Evolutionary conservation across 2,888 invertebrate genomes (phyloP), one percentile per base, ranked within the genome.

Genomic region (Alloscopus bannaensis): DNA sequence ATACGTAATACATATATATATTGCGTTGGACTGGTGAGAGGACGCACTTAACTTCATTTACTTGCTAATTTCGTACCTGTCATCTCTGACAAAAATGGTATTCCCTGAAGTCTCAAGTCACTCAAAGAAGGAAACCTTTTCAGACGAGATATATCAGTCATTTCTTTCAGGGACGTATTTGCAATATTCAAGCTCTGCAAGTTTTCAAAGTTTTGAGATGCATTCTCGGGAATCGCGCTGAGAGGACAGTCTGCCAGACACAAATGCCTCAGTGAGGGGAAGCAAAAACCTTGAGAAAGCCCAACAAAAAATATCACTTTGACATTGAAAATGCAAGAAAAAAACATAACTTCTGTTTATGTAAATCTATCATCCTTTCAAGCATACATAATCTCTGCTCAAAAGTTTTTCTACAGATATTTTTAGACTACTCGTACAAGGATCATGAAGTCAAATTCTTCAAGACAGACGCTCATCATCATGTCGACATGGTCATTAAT

Each of bases 201-300:
- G 57, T 86, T 84, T 60, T 84, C 84, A 82, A 86, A 86, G 64
- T 82, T 78, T 50, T 83, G 84, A 69, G 81, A 81, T 52, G 84
- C 85, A 81, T 83, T 81, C 65, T 84, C 83, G 28, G 83, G 79
- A 28, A 85, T 81, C 55, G 79, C 72, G 59, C 65, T 50, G 26
- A 85, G 81, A 16, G 84, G 83, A 80, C 84, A 85, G 65, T 84
- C 85, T 11, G 85, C 84, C 59, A 84, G 42, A 26, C 84, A 84
- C 60, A 84, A 50, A 60, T 85, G 84, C 52, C 85, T 68, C 45
- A 85, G 50, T n/a, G 84, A 84, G 20, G 84, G 85, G 76, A 85
- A 85, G 70, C 82, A 83, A 55, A 60, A 70, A 52, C 85, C 85
- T 85, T 57, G 28, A 71, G 70, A 31, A 57, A 42, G 13, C 28